These are phyloP conservation scores for Cygnus buccinator DNA, from an alignment of 2,113 vertebrate genomes.

Conservation along the genomic window DNA sequence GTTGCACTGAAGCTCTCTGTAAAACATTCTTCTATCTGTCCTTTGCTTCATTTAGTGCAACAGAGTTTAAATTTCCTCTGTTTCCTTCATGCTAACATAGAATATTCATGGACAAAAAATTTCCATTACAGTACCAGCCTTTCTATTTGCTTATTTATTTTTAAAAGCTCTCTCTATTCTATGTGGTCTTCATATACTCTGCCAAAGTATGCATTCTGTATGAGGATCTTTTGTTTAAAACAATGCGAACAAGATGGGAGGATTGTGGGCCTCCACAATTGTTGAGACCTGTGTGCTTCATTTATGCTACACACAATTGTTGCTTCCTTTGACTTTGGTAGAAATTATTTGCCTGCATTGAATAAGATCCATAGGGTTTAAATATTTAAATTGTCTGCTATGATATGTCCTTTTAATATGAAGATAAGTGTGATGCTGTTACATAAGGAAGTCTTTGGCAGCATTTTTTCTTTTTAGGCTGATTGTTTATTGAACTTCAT, in stretches of 20 bases:
- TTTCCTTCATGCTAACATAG: not conserved
- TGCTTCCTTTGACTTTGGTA: conserved; percentile 9
- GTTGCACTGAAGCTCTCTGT: conserved; percentile 41
- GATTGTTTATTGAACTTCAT: not conserved
- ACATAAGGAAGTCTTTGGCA: not conserved
- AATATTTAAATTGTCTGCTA: conserved; percentile 13
- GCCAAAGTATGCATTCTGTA: not conserved
- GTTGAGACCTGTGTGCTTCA: rapidly evolving
- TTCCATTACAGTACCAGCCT: not conserved
- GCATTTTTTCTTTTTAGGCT: not conserved
- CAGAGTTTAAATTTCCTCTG: not conserved
- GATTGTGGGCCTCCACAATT: not conserved
- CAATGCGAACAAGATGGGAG: not conserved
- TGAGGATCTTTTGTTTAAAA: not conserved
- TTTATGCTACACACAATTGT: not conserved
- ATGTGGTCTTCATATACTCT: not conserved
- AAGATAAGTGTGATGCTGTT: conserved; percentile 11
- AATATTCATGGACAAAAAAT: not conserved
- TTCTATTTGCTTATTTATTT: conserved; percentile 38
- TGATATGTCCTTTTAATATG: not conserved
- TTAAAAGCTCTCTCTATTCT: not conserved
- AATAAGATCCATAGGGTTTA: not conserved
- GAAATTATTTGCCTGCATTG: not conserved
- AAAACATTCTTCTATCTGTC: not conserved
- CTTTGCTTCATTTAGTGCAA: conserved; percentile 13